A percentile compares a stretch with the other conserved stretches of the same genome.
Evolutionary conservation across 2,888 invertebrate species (phyloP).

Genomic region (Trachelus troglodyta): DNA sequence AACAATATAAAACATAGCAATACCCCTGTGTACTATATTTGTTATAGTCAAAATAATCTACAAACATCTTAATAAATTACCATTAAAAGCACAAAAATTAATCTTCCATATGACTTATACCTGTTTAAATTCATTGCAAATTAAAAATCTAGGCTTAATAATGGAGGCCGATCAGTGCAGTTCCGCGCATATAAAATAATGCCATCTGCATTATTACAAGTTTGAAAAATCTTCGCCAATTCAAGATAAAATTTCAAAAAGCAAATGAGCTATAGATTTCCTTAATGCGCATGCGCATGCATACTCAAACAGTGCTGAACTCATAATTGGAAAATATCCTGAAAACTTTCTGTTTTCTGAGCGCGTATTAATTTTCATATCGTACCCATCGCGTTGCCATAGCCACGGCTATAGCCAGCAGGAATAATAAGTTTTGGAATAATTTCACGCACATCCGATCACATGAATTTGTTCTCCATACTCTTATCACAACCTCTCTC

Average conservation of each 20-base stretch:
- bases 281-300: not conserved
- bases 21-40: too few relatives aligned
- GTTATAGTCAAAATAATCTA: too few relatives aligned
- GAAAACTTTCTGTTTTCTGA: slow-evolving; percentile 37
- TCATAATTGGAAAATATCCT: slow-evolving; percentile 37
- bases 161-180: not conserved
- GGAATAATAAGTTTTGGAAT: slow-evolving; percentile 47
- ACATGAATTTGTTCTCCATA: slow-evolving; percentile 35
- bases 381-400: slow-evolving; percentile 28
- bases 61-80: too few relatives aligned
- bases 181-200: too few relatives aligned
- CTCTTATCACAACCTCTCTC: slow-evolving; percentile 19
- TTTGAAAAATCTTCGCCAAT: not conserved
- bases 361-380: slow-evolving; percentile 45
- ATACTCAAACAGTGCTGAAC: not conserved
- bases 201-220: not conserved
- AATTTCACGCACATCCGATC: slow-evolving; percentile 48
- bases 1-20: too few relatives aligned
- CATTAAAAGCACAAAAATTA: not conserved
- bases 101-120: not conserved
- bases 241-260: not conserved
- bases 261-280: not conserved
- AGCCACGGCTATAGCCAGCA: slow-evolving; percentile 30
- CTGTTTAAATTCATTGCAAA: not conserved
- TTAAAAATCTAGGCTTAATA: not conserved